Base-by-base conservation (phyloP, 2,888 invertebrate genomes). In the Ommatoiulus sabulosus region DNA sequence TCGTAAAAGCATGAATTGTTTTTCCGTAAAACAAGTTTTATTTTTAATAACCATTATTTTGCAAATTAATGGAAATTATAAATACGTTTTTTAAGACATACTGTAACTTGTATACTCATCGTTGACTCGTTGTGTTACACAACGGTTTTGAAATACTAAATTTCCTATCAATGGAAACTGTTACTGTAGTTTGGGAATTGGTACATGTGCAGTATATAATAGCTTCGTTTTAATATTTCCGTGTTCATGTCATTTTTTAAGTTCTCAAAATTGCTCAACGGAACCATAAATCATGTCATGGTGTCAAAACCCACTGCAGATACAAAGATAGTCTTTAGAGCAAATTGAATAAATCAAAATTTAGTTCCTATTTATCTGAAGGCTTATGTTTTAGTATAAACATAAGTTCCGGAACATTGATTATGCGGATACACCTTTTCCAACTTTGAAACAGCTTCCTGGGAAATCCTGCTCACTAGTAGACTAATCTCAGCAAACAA, bases 391-490 rank as follows among this genome's bases (percentile, higher is more conserved):
- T 6, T 24, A 24, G 20, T 17, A n/a, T 63, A n/a, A 72, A 72
- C 72, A n/a, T 72, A 24, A 72, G 20, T 10, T 8, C 24, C 24
- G 6, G 72, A 24, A 72, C 72, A n/a, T 3, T 24, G 72, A 24
- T 72, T 24, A 72, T 72, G 72, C 24, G 3, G 24, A 24, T 72
- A n/a, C 24, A n/a, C 63, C 3, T 72, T 72, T 72, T 72, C 72
- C 7, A 24, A 72, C 4, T n/a, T 8, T 72, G 72, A 10, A 72
- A 72, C 24, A 72, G 24, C 24, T 72, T 72, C 10, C 17, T 72
- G 10, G 72, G 72, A 72, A 72, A 72, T 72, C 72, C 72, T 72
- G 24, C 24, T 72, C 72, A 72, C 72, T 72, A 72, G 72, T 72
- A 24, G 24, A 72, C 72, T 72, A 72, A 72, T 72, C 72, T 72